Conservation (phyloP, 2,888 invertebrate species). For the Aleiodes alternator region DNA sequence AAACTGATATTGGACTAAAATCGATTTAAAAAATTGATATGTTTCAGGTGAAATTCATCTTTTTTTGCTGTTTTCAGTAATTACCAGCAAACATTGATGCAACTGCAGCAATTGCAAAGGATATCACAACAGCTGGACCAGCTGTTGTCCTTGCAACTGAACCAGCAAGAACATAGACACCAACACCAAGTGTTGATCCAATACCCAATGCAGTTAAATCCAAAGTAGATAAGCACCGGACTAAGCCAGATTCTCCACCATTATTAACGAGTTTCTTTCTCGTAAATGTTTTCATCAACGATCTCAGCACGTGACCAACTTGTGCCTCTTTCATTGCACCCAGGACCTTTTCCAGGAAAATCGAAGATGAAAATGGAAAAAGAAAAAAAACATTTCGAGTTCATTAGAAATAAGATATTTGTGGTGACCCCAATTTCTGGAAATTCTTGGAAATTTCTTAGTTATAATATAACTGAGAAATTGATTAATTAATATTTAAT, state of each 20-base stretch:
- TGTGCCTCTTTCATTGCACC: conserved; percentile 56
- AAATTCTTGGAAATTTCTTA: no score
- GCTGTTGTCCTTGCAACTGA: conserved; percentile 87
- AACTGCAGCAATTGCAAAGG: conserved; percentile 92
- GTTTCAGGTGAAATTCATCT: no score
- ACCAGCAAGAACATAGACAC: conserved; percentile 93
- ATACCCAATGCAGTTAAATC: conserved; percentile 91
- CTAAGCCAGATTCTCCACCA: conserved; percentile 72
- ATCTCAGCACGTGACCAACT: conserved; percentile 28
- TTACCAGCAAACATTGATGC: conserved; percentile 93
- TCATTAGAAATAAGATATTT: no score
- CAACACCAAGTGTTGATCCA: conserved; percentile 91
- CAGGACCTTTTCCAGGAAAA: conserved; percentile 53
- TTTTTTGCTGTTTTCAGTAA: background rate
- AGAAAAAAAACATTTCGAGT: background rate
- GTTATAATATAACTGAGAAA: no score
- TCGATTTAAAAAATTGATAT: no score
- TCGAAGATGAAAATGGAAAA: background rate
- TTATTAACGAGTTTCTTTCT: conserved; percentile 63
- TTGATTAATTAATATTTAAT: no score
- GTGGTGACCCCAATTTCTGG: no score
- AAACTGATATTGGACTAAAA: no score
- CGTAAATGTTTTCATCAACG: conserved; percentile 58
- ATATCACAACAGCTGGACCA: conserved; percentile 91
- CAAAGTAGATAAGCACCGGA: conserved; percentile 86